These are phyloP conservation scores for Podocnemis expansa DNA, from an alignment of 2,113 vertebrate species.

Conservation along the genomic window DNA sequence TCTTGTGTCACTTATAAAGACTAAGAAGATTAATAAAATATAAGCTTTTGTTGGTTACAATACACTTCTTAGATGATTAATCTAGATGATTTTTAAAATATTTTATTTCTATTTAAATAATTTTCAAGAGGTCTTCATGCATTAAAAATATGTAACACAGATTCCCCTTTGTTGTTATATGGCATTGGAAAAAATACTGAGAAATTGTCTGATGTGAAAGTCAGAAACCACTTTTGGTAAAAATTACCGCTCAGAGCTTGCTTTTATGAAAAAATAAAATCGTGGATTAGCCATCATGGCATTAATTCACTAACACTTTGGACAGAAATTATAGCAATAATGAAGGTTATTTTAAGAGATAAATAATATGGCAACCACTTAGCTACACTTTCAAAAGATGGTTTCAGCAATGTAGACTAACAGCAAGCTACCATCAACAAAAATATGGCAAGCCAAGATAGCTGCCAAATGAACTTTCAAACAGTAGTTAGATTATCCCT, in stretches of 20 bases:
- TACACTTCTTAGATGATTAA: too few species aligned
- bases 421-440: not conserved
- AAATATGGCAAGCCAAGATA: not conserved
- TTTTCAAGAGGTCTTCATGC: too few species aligned
- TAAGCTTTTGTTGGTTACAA: too few species aligned
- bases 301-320: not conserved
- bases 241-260: not conserved
- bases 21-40: too few species aligned
- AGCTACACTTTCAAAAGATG: not conserved
- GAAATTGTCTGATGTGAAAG: not conserved
- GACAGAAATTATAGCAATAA: not conserved
- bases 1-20: too few species aligned
- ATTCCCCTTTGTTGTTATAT: not conserved
- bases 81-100: not conserved
- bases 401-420: not conserved
- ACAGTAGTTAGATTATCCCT: not conserved
- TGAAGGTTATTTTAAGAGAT: not conserved
- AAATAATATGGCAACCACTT: not conserved
- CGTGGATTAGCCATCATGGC: not conserved
- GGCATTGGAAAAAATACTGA: not conserved
- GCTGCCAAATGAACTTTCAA: not conserved
- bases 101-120: not conserved
- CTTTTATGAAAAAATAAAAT: not conserved
- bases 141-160: not conserved
- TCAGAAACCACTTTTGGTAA: not conserved